Evolutionary conservation across 2,888 invertebrate species (phyloP), one percentile per base, ranked within the genome.

Genomic region (Phrixothrix hirtus): DNA sequence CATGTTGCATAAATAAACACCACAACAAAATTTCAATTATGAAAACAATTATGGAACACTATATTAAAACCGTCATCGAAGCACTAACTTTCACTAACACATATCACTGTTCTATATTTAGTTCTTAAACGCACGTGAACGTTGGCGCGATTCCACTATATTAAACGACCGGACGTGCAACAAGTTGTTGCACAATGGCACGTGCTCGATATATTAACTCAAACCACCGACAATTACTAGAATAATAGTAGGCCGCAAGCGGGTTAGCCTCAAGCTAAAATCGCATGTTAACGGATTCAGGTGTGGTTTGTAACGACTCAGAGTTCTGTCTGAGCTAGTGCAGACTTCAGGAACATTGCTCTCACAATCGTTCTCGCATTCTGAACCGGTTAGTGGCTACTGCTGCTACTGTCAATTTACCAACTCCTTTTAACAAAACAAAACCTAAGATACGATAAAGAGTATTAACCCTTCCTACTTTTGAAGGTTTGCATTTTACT

Each of bases 111-210:
- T 17, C 50, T 35, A 26, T 27, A 43, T 38, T 41, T 49, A 35
- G 42, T 51, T 36, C 36, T 41, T 34, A 38, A 53, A 53, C 44
- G 48, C 53, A 54, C 54, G 51, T 51, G 55, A 47, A 56, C 46
- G 52, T 44, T 43, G 50, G 34, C 44, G 29, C 46, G 55, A 36
- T 43, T 36, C 45, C 35, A 46, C 42, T 34, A 46, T 27, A 39
- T 32, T 17, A 31, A 48, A 42, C 49, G 38, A 38, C 44, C 43
- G 55, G 46, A 58, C 59, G 48, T 60, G 65, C 69, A 69, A 68
- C 69, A 68, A 66, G 67, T 68, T 65, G 65, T n/a, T n/a, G n/a
- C 51, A 51, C 53, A 47, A 46, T 44, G 45, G 62, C 66, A 62
- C 65, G 66, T 64, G 62, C 59, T 57, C 56, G 57, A 61, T 59